phyloP scores from a whole-genome alignment of 2,113 vertebrate species.

The Copsychus sechellarum region DNA sequence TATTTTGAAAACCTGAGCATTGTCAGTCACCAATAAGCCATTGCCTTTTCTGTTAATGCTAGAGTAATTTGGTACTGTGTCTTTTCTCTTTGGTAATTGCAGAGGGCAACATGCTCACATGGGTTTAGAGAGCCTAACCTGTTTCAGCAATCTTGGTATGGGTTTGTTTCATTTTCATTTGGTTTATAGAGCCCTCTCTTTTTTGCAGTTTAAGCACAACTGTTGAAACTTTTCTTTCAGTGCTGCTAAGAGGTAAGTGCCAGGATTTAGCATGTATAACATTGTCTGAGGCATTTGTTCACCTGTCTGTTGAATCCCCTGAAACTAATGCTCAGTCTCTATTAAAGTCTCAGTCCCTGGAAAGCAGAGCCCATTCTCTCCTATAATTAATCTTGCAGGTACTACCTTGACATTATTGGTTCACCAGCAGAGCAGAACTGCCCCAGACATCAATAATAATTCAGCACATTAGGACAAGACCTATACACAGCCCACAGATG shows the following conservation, averaged over 20 bases:
- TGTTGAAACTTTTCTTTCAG: slow-evolving; percentile 55
- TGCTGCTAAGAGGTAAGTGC: slow-evolving; percentile 37
- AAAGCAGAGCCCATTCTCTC: slow-evolving; percentile 76
- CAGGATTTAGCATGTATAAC: slow-evolving; percentile 68
- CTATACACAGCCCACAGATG: slow-evolving; percentile 63
- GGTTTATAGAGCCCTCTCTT: not conserved
- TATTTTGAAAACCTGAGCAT: not conserved
- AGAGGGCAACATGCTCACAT: not conserved
- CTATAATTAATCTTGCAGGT: slow-evolving; percentile 86
- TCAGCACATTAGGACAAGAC: slow-evolving; percentile 76
- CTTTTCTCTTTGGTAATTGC: not conserved
- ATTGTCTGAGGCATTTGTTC: slow-evolving; percentile 73
- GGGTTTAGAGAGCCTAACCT: not conserved
- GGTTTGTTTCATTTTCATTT: slow-evolving; percentile 1
- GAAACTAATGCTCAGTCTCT: slow-evolving; percentile 81
- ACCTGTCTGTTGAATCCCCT: slow-evolving; percentile 77
- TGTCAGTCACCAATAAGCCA: not conserved
- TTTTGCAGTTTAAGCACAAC: slow-evolving; percentile 41
- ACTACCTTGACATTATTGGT: slow-evolving; percentile 85
- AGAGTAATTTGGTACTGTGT: not conserved
- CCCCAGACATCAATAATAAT: slow-evolving; percentile 84
- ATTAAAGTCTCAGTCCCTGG: slow-evolving; percentile 78
- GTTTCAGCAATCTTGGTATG: not conserved
- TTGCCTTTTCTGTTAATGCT: not conserved
- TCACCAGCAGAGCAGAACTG: slow-evolving; percentile 85